Conservation (phyloP, 1,140 invertebrate genomes). For the Bombus sibiricus region DNA sequence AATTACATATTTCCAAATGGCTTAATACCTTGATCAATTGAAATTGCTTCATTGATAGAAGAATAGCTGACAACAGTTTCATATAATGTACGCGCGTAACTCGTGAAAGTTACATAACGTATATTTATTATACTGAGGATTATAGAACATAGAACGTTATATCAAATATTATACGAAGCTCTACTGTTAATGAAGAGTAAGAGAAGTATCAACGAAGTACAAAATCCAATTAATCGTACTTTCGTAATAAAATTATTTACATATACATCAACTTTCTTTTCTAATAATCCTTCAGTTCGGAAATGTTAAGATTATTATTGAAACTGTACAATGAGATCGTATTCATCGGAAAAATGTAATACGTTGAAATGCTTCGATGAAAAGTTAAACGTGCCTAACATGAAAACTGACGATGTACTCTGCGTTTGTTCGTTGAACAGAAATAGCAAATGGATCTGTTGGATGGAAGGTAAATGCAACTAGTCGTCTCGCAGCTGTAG, state of each 20-base stretch:
- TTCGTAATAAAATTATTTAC: not conserved
- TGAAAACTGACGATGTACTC: conserved; percentile 99
- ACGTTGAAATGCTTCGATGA: not conserved
- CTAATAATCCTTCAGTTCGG: not conserved
- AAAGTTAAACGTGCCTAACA: conserved; percentile 84
- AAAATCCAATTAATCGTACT: not conserved
- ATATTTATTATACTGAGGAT: too few species aligned
- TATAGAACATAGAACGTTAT: too few species aligned
- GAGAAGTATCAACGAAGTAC: not conserved
- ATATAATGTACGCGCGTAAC: too few species aligned
- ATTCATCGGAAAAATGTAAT: not conserved
- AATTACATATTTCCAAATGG: not conserved
- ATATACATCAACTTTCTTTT: not conserved
- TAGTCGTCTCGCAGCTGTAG: conserved; percentile 87
- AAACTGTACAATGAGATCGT: conserved; percentile 19
- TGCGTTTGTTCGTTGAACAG: conserved; percentile 96
- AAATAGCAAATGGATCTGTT: conserved; percentile 97
- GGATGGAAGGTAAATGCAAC: conserved; percentile 99
- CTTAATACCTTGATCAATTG: not conserved
- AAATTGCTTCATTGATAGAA: not conserved
- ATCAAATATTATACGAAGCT: not conserved
- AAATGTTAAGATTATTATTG: not conserved
- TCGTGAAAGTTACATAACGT: too few species aligned
- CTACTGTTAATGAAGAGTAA: not conserved
- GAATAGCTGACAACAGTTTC: not conserved